These are phyloP conservation scores for Euura lappo DNA, from an alignment of 1,140 invertebrate genomes.

Conservation along the genomic window DNA sequence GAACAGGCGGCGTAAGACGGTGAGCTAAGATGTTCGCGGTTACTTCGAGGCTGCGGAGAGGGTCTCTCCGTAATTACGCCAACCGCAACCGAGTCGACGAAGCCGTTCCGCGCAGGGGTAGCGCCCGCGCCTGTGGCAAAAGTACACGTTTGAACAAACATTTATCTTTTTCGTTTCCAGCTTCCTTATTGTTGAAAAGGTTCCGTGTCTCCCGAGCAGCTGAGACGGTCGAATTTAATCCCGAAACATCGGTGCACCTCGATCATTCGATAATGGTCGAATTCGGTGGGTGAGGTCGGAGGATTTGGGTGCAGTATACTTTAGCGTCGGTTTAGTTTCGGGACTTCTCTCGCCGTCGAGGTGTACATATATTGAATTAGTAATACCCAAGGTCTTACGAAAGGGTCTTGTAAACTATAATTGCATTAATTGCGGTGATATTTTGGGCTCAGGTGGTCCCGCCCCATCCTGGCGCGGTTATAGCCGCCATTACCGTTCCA, in stretches of 20 bases:
- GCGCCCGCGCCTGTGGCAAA: too few relatives aligned
- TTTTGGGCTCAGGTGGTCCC: constrained; percentile 58
- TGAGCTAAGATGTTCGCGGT: constrained; percentile 56
- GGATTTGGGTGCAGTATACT: neutral
- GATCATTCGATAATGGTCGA: too few relatives aligned
- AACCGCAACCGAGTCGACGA: constrained; percentile 49
- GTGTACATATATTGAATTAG: constrained; percentile 42
- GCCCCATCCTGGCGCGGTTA: constrained; percentile 54
- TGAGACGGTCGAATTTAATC: too few relatives aligned
- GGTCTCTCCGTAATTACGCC: constrained; percentile 58
- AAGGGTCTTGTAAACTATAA: constrained; percentile 59
- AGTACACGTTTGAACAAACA: too few relatives aligned
- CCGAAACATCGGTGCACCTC: too few relatives aligned
- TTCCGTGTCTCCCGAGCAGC: too few relatives aligned
- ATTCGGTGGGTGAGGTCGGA: neutral
- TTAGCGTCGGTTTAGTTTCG: constrained; percentile 1
- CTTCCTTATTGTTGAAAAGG: too few relatives aligned
- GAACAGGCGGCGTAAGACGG: constrained; percentile 28
- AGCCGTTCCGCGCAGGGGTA: too few relatives aligned
- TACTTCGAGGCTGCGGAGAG: constrained; percentile 45
- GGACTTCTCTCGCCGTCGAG: neutral
- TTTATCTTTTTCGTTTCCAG: too few relatives aligned
- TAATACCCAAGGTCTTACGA: constrained; percentile 42
- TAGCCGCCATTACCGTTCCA: constrained; percentile 56
- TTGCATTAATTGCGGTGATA: constrained; percentile 61